A percentile compares a stretch with the other conserved stretches of the same genome.
These are phyloP conservation scores for Belonocnema kinseyi DNA, from an alignment of 1,140 invertebrate genomes.

Conservation along the genomic window DNA sequence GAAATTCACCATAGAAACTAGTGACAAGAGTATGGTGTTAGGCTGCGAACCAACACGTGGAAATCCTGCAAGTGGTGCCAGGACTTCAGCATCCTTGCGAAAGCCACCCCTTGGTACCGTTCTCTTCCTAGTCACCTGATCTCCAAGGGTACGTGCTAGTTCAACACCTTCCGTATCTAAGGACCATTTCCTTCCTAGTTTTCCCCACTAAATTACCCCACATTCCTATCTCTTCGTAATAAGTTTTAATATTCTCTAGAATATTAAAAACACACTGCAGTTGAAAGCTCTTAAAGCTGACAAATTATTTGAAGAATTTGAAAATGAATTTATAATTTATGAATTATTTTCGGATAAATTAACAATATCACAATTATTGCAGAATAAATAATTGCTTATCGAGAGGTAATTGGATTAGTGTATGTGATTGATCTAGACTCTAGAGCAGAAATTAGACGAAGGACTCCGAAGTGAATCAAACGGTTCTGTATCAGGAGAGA, in stretches of 20 bases:
- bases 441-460: conserved; percentile 26
- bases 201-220: background rate
- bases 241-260: background rate
- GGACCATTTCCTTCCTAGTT: conserved; percentile 19
- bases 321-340: too few species aligned
- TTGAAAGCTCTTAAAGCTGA: too few species aligned
- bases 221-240: background rate
- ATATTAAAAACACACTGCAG: too few species aligned
- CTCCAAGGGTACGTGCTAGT: conserved; percentile 43
- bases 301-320: too few species aligned
- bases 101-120: conserved; percentile 39
- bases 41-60: conserved; percentile 52
- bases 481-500: conserved; percentile 38
- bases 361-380: conserved; percentile 18
- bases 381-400: background rate
- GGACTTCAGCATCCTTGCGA: conserved; percentile 49
- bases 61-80: conserved; percentile 49
- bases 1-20: background rate
- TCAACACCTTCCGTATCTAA: conserved; percentile 43
- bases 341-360: background rate
- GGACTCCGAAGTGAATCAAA: conserved; percentile 41
- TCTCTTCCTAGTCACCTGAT: conserved; percentile 50
- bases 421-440: conserved; percentile 10
- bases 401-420: background rate
- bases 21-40: conserved; percentile 36